phyloP scores from a whole-genome alignment of 2,797 vertebrate species.

The Masticophis lateralis region DNA sequence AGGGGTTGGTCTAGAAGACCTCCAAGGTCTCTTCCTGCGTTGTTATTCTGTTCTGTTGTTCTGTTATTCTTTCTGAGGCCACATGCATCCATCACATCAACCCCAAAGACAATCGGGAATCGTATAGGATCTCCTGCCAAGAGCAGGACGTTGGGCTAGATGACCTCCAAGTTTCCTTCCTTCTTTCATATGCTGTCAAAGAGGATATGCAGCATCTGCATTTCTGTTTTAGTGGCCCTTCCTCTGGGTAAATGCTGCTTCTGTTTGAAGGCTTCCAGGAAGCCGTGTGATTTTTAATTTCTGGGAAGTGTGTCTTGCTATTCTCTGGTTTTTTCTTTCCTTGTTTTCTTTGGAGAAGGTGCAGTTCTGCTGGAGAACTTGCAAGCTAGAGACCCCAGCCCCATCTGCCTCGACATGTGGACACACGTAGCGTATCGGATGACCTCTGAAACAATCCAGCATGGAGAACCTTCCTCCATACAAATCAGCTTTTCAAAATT shows the following conservation, averaged over 20 bases:
- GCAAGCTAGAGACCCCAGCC: neutral
- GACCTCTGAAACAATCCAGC: neutral
- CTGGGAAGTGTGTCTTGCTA: neutral
- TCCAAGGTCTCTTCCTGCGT: neutral
- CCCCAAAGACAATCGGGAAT: no score
- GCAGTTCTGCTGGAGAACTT: neutral
- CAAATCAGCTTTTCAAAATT: neutral
- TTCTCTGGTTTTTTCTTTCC: neutral
- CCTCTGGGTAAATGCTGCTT: neutral
- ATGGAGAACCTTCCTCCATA: neutral
- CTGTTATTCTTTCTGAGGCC: neutral
- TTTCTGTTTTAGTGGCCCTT: neutral
- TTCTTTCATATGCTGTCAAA: neutral
- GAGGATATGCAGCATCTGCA: neutral
- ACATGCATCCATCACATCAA: no score
- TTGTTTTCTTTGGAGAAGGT: neutral
- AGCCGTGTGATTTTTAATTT: neutral
- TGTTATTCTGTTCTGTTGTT: no score
- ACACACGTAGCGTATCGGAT: accelerated
- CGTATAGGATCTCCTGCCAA: neutral
- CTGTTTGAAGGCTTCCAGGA: neutral
- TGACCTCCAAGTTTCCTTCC: neutral
- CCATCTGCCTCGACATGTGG: neutral
- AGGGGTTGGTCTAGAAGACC: neutral
- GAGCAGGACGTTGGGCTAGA: neutral